Evolutionary conservation across 2,113 vertebrate species (phyloP), one percentile per base, ranked within the genome.

Genomic region (Turdus rufiventris): DNA sequence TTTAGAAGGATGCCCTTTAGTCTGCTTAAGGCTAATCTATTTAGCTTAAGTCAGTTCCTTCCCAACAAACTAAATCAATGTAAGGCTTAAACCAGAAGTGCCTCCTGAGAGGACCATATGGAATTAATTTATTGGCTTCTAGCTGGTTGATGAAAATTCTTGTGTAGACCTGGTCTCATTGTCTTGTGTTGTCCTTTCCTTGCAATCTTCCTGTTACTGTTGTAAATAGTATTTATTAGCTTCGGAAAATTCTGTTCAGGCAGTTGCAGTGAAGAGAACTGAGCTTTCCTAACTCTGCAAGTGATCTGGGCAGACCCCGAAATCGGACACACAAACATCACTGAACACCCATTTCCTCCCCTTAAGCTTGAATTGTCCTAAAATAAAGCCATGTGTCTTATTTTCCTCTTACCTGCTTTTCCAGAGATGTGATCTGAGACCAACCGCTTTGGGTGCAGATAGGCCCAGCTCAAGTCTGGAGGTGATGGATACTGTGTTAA

Each of bases 171-270:
- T 1, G 0, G n/a, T 77, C 71, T 92, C 50, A 66, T 33, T 48
- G 28, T 91, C 45, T 60, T 67, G 57, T 84, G 47, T 92, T 94
- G 87, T 73, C 43, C 26, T 73, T 94, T 94, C 85, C 89, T 94
- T 95, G 67, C 85, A 88, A 72, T 88, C n/a, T 83, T 94, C 67
- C 85, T 88, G 48, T 93, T 92, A 95, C 83, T 94, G 51, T 96
- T 98, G 98, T 98, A 98, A 98, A 98, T 98, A 98, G 98, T 98
- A 98, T 98, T 98, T 98, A 98, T 98, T 98, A 98, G 97, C 96
- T 97, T 82, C 48, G 66, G 62, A 79, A 95, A 67, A 79, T 92
- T 95, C 83, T 91, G 77, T 56, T 51, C 75, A 79, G n/a, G 87
- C 75, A 74, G 62, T 91, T 40, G 11, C 82, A 36, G 38, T 72